phyloP scores from a whole-genome alignment of 1,140 invertebrate genomes.

The Dinoponera quadriceps region DNA sequence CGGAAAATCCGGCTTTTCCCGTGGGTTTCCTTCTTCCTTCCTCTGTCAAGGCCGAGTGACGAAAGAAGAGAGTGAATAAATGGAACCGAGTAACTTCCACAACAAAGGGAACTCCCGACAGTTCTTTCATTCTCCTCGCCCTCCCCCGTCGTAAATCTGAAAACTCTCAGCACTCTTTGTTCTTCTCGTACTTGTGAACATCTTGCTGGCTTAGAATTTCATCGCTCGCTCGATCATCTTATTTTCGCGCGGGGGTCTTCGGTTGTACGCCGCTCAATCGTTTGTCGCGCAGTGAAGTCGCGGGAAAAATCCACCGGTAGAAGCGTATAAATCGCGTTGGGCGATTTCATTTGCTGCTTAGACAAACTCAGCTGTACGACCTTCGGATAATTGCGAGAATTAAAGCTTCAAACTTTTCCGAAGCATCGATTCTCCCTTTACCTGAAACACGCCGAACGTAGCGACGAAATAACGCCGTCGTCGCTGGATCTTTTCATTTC shows the following conservation, averaged over 20 bases:
- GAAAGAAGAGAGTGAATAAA: constrained; percentile 68
- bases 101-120: constrained; percentile 55
- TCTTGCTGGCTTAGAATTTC: constrained; percentile 44
- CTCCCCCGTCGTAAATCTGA: constrained; percentile 38
- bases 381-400: constrained; percentile 49
- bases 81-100: constrained; percentile 62
- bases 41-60: constrained; percentile 39
- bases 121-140: constrained; percentile 28
- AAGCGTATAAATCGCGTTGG: constrained; percentile 32
- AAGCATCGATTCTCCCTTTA: constrained; percentile 29
- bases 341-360: constrained; percentile 41
- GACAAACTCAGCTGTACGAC: background rate
- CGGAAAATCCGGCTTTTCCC: constrained; percentile 53
- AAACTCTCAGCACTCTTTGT: constrained; percentile 37
- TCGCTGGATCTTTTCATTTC: background rate
- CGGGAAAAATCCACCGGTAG: background rate
- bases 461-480: background rate
- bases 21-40: constrained; percentile 43
- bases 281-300: constrained; percentile 8
- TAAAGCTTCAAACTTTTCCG: constrained; percentile 43
- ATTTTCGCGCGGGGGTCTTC: constrained; percentile 4
- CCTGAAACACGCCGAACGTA: background rate
- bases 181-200: constrained; percentile 21
- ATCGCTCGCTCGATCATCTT: constrained; percentile 28
- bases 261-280: background rate